Percentiles rank a stretch among this genome's conserved stretches.
phyloP scores from a whole-genome alignment of 2,797 vertebrate genomes.

The Channallabes apus region DNA sequence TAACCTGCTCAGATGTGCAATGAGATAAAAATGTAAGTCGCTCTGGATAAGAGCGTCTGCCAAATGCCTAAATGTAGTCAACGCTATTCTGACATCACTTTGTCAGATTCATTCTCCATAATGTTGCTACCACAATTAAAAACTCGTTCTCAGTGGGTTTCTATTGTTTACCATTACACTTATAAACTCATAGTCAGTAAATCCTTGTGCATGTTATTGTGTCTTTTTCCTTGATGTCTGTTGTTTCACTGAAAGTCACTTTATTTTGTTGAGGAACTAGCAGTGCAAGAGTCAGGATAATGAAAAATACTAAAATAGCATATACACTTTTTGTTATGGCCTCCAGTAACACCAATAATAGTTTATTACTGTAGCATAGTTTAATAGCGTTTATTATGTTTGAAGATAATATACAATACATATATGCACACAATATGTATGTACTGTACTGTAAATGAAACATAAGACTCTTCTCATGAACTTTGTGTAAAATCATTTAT shows the following conservation, averaged over 20 bases:
- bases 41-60: too few species aligned
- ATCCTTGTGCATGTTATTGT: background rate
- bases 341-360: background rate
- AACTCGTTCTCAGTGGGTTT: background rate
- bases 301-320: background rate
- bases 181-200: background rate
- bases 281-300: background rate
- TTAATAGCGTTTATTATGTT: too few species aligned
- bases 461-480: background rate
- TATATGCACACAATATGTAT: background rate
- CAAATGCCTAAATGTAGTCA: too few species aligned
- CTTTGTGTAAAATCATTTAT: background rate
- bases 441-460: background rate
- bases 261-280: too few species aligned
- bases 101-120: background rate
- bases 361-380: background rate
- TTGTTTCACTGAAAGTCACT: too few species aligned
- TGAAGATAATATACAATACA: background rate
- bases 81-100: too few species aligned
- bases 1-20: too few species aligned
- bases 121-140: background rate
- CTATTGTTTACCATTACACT: background rate
- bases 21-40: too few species aligned
- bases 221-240: background rate
- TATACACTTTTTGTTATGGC: background rate